A percentile compares a stretch with the other conserved stretches of the same genome.
Evolutionary conservation across 2,888 invertebrate genomes (phyloP).

Genomic region (Diaperis boleti): DNA sequence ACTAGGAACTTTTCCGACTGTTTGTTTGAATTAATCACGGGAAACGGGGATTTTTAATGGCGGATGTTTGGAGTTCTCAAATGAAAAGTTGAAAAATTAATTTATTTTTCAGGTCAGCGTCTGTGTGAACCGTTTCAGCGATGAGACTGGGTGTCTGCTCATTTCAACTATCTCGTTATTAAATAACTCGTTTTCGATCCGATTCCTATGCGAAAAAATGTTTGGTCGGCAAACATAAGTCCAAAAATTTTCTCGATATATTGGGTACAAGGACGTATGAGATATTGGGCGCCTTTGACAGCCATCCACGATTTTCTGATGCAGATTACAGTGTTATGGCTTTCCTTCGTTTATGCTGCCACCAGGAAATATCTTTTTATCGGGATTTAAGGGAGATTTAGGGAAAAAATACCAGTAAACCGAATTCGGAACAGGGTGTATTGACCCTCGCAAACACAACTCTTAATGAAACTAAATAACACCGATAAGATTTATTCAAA

Average conservation of each 20-base stretch:
- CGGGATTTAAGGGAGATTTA: constrained; percentile 14
- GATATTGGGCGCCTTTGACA: constrained; percentile 6
- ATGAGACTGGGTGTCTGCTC: not conserved
- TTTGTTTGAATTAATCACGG: constrained; percentile 42
- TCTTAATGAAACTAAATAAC: not conserved
- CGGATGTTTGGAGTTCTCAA: constrained; percentile 17
- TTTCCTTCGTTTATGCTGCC: constrained; percentile 21
- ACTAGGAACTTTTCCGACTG: constrained; percentile 34
- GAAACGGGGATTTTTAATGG: constrained; percentile 37
- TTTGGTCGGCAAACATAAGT: no score
- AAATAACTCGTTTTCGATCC: not conserved
- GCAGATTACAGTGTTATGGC: constrained; percentile 25
- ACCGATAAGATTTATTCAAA: no score
- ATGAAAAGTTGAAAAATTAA: constrained; percentile 33
- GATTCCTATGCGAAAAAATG: no score
- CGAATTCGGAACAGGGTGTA: constrained; percentile 10
- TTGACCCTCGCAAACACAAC: no score
- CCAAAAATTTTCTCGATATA: constrained; percentile 10
- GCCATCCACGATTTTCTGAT: constrained; percentile 20
- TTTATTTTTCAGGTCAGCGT: constrained; percentile 21
- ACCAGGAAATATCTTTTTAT: constrained; percentile 29
- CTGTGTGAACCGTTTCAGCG: not conserved
- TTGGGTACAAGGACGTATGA: constrained; percentile 3
- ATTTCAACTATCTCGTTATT: not conserved
- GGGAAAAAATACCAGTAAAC: constrained; percentile 15